These are phyloP conservation scores for Aspidapion aeneum DNA, from an alignment of 2,888 invertebrate genomes.

Conservation along the genomic window DNA sequence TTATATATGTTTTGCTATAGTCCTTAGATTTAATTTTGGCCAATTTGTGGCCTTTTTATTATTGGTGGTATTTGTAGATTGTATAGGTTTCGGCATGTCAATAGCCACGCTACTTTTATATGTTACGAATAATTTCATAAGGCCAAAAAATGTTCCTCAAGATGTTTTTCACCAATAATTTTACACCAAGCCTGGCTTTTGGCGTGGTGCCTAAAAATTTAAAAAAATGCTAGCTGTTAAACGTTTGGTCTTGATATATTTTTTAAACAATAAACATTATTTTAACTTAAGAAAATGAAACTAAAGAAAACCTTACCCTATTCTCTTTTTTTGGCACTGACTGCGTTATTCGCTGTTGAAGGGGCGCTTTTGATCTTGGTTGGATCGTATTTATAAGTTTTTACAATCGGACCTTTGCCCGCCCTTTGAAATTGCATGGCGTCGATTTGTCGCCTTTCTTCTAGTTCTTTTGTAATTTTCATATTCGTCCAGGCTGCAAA, in stretches of 20 bases:
- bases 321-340: conserved; percentile 57
- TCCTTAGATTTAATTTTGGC: conserved; percentile 64
- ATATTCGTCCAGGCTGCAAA: conserved; percentile 74
- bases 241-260: no score
- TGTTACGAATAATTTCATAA: conserved; percentile 73
- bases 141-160: conserved; percentile 62
- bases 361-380: conserved; percentile 50
- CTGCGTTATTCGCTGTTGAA: conserved; percentile 40
- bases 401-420: conserved; percentile 81
- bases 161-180: conserved; percentile 74
- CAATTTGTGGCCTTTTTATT: conserved; percentile 80
- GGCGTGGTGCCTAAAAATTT: no score
- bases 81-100: conserved; percentile 55
- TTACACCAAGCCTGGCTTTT: no score
- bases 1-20: conserved; percentile 83
- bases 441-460: conserved; percentile 73
- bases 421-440: conserved; percentile 77
- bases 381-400: conserved; percentile 86
- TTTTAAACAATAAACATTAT: no score
- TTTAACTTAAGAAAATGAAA: no score
- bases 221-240: no score
- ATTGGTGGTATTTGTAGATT: conserved; percentile 93
- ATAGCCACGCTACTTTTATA: conserved; percentile 33
- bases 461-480: conserved; percentile 72
- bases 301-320: not conserved